These are phyloP conservation scores for Gymnoscopelus braueri DNA, from an alignment of 2,797 vertebrate species.

Conservation along the genomic window DNA sequence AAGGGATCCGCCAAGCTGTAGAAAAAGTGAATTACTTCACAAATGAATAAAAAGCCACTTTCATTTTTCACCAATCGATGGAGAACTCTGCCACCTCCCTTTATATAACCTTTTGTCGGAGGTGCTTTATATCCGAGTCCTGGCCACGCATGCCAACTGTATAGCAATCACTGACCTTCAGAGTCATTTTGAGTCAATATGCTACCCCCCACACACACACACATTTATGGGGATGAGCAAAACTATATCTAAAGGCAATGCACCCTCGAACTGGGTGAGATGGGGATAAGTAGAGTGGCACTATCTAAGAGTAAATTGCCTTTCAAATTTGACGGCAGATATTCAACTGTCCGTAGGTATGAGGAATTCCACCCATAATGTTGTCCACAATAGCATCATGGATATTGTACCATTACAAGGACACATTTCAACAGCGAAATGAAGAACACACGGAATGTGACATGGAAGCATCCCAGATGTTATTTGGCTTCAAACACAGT, in stretches of 20 bases:
- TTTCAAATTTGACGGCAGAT: background rate
- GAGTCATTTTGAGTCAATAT: slow-evolving; percentile 11
- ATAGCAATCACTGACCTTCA: slow-evolving; percentile 29
- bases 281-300: too few relatives aligned
- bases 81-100: slow-evolving; percentile 36
- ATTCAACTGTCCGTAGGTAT: background rate
- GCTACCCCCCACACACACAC: background rate
- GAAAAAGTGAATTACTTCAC: slow-evolving; percentile 35
- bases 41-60: slow-evolving; percentile 55
- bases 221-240: background rate
- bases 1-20: slow-evolving; percentile 19
- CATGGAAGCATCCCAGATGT: too few relatives aligned
- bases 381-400: too few relatives aligned
- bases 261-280: too few relatives aligned
- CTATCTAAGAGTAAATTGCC: too few relatives aligned
- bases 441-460: too few relatives aligned
- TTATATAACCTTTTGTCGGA: slow-evolving; percentile 30
- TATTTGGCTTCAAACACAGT: too few relatives aligned
- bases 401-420: too few relatives aligned
- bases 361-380: background rate
- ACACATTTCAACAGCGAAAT: too few relatives aligned
- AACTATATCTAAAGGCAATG: background rate
- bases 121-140: slow-evolving; percentile 23
- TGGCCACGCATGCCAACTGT: slow-evolving; percentile 1
- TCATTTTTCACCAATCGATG: slow-evolving; percentile 32